Conservation (phyloP, 2,113 vertebrate species). For the Todiramphus chloris region DNA sequence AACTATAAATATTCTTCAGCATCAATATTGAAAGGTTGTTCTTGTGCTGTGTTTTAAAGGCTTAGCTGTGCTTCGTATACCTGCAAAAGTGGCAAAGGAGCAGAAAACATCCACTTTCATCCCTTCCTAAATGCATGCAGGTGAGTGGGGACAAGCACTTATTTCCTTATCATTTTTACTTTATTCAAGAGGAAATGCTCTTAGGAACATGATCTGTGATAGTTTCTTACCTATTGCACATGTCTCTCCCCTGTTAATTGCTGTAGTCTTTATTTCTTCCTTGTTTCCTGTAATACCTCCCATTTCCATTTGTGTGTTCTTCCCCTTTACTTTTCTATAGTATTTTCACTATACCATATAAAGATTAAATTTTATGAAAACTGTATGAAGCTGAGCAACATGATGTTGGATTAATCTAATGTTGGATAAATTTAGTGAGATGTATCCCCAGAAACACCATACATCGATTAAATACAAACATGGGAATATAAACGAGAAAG, state of each 20-base stretch:
- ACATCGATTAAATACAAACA: not conserved
- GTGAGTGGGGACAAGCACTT: not conserved
- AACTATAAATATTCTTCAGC: constrained; percentile 13
- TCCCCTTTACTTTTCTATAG: not conserved
- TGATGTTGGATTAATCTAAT: not conserved
- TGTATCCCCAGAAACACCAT: not conserved
- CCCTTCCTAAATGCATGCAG: not conserved
- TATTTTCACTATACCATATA: not conserved
- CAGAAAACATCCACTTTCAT: not conserved
- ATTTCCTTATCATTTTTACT: not conserved
- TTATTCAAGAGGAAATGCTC: not conserved
- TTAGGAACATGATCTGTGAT: not conserved
- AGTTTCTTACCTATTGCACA: not conserved
- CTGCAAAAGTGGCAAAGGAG: not conserved
- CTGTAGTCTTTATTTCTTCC: not conserved
- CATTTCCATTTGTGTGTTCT: not conserved
- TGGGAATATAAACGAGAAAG: not conserved
- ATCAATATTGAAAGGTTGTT: not conserved
- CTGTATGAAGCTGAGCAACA: not conserved
- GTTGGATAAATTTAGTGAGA: not conserved
- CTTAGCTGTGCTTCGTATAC: not conserved
- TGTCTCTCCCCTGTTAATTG: not conserved
- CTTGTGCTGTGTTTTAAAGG: not conserved
- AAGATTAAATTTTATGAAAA: not conserved
- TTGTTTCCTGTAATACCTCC: not conserved